Base-by-base conservation (phyloP, 2,113 vertebrate species). In the Vulpes ferrilata region DNA sequence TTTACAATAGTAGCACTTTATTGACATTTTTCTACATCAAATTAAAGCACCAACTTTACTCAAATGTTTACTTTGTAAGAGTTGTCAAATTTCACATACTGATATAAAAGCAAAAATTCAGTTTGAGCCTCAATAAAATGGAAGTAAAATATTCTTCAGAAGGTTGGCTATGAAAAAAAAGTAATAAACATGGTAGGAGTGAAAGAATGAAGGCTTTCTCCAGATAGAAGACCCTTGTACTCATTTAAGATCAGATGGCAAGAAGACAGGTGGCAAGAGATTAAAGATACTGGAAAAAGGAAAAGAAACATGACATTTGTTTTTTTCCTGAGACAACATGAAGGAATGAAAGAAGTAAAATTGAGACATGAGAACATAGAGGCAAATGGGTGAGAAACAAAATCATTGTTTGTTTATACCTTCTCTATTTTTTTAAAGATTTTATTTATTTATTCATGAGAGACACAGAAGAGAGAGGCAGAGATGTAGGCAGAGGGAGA, bases 211-310 rank as follows among this genome's bases (percentile, higher is more conserved):
- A 80, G 13, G 19, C 69, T 88, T 95, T 80, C 76, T 88, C 23
- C 67, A 95, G 51, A 67, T 38, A 76, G 87, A 88, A 88, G 55
- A 88, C 10, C 11, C 57, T 95, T 74, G 38, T 96, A 32, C 48
- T 84, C 67, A 73, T 27, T 93, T 74, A 90, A 93, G 60, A 73
- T 83, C 48, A 92, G 55, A 95, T 27, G 62, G 38, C n/a, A 69
- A 76, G 48, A 22, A 69, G 57, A 95, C 38, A 90, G 43, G 69
- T 55, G 23, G 19, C 30, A 81, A 88, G 53, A 59, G 38, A 88
- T 60, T 64, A 88, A 80, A 96, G 64, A 71, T n/a, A 38, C 19
- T 59, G 2, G 30, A 76, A 51, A 64, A 93, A 25, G 12, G 38
- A 69, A 38, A 96, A 48, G 8, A 82, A 84, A 88, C 53, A 73